Conservation (phyloP, 2,797 vertebrate genomes). For the Kryptopterus vitreolus region DNA sequence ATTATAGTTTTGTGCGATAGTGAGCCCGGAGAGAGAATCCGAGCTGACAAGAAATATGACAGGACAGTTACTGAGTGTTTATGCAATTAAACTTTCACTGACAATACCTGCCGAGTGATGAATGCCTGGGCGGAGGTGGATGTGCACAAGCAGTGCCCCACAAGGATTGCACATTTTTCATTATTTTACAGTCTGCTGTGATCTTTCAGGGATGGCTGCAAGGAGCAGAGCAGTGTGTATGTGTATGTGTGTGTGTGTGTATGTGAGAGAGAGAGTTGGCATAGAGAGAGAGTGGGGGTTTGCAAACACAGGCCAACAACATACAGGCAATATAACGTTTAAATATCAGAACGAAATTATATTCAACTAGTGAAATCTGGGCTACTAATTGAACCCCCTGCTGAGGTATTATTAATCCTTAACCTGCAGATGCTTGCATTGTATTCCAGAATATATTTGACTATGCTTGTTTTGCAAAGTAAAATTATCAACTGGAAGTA, state of each 20-base stretch:
- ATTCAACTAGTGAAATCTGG: not conserved
- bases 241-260: too few relatives aligned
- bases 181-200: conserved; percentile 86
- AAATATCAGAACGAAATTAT: conserved; percentile 1
- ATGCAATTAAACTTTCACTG: conserved; percentile 98
- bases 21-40: conserved; percentile 88
- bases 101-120: conserved; percentile 91
- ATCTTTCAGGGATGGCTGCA: conserved; percentile 82
- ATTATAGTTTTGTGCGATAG: conserved; percentile 97
- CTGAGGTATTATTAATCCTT: not conserved
- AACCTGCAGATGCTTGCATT: not conserved
- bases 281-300: conserved; percentile 12
- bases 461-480: not conserved
- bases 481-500: not conserved
- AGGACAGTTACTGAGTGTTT: conserved; percentile 98
- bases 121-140: conserved; percentile 85
- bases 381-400: not conserved
- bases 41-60: conserved; percentile 96
- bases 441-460: not conserved
- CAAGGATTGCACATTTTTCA: conserved; percentile 89
- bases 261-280: conserved; percentile 6
- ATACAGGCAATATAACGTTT: conserved; percentile 1
- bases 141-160: conserved; percentile 80
- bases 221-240: conserved; percentile 51
- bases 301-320: not conserved